Evolutionary conservation across 1,140 invertebrate species (phyloP).

Genomic region (Archivesica marissinica): DNA sequence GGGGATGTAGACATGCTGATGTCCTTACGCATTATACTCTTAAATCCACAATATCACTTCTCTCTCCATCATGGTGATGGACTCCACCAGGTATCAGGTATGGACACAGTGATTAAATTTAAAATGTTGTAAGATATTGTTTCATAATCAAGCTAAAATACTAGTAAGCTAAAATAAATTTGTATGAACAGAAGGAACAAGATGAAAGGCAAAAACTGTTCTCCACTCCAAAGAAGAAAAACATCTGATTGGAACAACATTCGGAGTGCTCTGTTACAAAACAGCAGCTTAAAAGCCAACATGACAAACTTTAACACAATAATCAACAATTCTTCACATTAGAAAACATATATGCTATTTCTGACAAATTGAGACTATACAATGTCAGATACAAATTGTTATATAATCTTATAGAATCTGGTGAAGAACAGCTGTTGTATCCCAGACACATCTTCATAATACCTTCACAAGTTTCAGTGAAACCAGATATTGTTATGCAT

Average conservation of each 20-base stretch:
- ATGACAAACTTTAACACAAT: not conserved
- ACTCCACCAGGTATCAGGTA: too few relatives aligned
- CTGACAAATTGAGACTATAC: slow-evolving; percentile 1
- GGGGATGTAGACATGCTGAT: too few relatives aligned
- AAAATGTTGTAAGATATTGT: too few relatives aligned
- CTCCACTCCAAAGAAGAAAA: not conserved
- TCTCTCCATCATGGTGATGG: too few relatives aligned
- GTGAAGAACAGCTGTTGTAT: slow-evolving; percentile 7
- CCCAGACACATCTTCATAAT: not conserved
- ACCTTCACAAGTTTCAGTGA: not conserved
- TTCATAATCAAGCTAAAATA: too few relatives aligned
- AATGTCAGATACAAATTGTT: slow-evolving; percentile 15
- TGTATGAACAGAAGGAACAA: too few relatives aligned
- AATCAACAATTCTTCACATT: not conserved
- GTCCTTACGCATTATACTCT: too few relatives aligned
- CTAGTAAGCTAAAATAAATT: too few relatives aligned
- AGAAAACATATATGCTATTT: slow-evolving; percentile 1
- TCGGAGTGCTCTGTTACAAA: not conserved
- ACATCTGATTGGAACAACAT: not conserved
- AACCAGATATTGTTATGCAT: slow-evolving; percentile 4
- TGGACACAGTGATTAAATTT: too few relatives aligned
- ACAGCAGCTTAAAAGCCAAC: not conserved
- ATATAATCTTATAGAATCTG: not conserved
- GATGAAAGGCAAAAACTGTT: not conserved
- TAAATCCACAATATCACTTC: too few relatives aligned